Conservation (phyloP, 1,140 invertebrate species). For the Hycleus phaleratus region DNA sequence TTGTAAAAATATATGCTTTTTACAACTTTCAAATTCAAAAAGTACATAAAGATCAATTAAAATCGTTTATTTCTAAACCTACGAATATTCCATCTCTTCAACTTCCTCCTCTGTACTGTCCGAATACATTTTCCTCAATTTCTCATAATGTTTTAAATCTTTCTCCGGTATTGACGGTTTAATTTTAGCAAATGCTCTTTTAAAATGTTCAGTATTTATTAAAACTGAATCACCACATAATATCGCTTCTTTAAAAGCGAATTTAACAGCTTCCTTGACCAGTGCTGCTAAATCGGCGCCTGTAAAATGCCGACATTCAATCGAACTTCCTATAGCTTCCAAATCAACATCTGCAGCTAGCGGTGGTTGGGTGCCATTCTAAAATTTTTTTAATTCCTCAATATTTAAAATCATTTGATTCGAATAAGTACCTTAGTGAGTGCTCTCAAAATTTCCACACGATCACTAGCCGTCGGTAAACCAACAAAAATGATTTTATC, state of each 20-base stretch:
- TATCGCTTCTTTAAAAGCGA: constrained; percentile 64
- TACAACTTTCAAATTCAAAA: too few relatives aligned
- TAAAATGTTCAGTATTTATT: constrained; percentile 46
- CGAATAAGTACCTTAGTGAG: constrained; percentile 73
- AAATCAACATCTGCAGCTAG: constrained; percentile 72
- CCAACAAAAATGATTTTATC: constrained; percentile 94
- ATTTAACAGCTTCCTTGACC: constrained; percentile 72
- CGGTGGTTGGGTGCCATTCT: constrained; percentile 69
- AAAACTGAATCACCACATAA: constrained; percentile 34
- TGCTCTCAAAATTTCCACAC: constrained; percentile 82
- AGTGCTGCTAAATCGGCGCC: constrained; percentile 89
- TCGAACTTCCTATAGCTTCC: constrained; percentile 54
- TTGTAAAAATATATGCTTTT: too few relatives aligned
- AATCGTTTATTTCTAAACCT: neutral
- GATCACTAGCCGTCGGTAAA: constrained; percentile 70
- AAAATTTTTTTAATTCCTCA: neutral
- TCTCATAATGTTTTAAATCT: constrained; percentile 39
- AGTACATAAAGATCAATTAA: too few relatives aligned
- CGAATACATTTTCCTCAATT: constrained; percentile 34
- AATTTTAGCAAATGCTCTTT: constrained; percentile 62
- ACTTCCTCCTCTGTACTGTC: constrained; percentile 28
- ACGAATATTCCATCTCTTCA: constrained; percentile 39
- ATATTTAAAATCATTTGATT: neutral
- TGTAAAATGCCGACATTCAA: constrained; percentile 69
- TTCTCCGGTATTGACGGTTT: constrained; percentile 72